Percentiles rank a stretch among this genome's conserved stretches.
phyloP scores from a whole-genome alignment of 1,140 invertebrate species.

The Halotydeus destructor region DNA sequence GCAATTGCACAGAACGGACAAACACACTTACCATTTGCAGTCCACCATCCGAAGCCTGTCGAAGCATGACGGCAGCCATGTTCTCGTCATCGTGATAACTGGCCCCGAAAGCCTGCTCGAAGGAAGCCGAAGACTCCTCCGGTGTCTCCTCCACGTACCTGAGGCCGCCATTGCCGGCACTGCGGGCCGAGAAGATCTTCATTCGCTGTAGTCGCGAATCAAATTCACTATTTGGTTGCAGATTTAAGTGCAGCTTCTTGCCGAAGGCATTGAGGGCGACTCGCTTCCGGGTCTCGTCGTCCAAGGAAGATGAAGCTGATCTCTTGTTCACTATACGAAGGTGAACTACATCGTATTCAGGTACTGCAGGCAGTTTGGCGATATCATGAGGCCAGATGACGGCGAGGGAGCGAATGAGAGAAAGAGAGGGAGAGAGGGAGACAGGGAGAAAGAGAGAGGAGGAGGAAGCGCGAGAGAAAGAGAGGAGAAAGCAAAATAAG shows the following conservation, averaged over 20 bases:
- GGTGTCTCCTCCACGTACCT: constrained; percentile 59
- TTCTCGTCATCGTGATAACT: constrained; percentile 63
- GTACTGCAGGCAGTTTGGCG: constrained; percentile 30
- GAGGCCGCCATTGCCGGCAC: constrained; percentile 47
- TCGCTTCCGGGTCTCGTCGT: not conserved
- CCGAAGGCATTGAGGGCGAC: constrained; percentile 20
- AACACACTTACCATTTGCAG: constrained; percentile 43
- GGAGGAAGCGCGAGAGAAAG: not conserved
- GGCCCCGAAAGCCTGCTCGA: constrained; percentile 51
- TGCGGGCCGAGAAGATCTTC: constrained; percentile 49
- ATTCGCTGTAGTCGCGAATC: constrained; percentile 23
- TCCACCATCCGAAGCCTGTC: constrained; percentile 47
- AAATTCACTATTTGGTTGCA: constrained; percentile 36
- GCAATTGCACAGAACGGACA: not conserved
- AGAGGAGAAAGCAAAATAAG: too few relatives aligned
- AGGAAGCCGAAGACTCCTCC: too few relatives aligned
- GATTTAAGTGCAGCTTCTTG: constrained; percentile 32
- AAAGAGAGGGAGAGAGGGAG: constrained; percentile 4
- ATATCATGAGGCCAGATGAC: constrained; percentile 1
- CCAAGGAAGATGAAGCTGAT: not conserved
- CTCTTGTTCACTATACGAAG: constrained; percentile 22
- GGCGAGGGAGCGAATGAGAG: not conserved
- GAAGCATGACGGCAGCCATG: constrained; percentile 57
- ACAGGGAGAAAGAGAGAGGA: not conserved
- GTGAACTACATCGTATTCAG: constrained; percentile 39